Evolutionary conservation across 2,888 invertebrate genomes (phyloP), one percentile per base, ranked within the genome.

Genomic region (Lepidonotus clava): DNA sequence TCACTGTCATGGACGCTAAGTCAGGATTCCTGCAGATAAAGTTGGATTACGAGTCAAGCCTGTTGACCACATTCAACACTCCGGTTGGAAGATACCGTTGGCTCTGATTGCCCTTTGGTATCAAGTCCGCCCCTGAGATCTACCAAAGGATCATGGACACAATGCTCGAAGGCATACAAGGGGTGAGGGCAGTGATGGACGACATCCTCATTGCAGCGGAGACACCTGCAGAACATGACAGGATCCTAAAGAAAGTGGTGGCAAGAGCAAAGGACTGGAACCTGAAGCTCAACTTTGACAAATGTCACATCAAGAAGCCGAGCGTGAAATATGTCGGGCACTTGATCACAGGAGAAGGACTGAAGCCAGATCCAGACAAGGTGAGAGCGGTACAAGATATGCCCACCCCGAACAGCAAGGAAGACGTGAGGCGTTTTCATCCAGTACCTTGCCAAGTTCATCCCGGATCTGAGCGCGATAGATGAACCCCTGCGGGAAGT

Each of bases 31-130:
- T 88, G 56, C 90, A 90, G 85, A 90, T 91, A 0, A 88, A 87
- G 85, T 86, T 90, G 8, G 89, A 89, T 46, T 71, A 88, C 14
- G 85, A 88, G 67, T 89, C 89, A 5, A 89, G 88, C 0, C 87
- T 86, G 28, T 80, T 91, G 24, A 91, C 90, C 40, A 91, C 89
- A 0, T 90, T 91, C 80, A 90, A 90, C 67, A 90, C 90, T 0
- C 90, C 90, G 0, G 8, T 67, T 11, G 84, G 84, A 11, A 14
- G 80, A 61, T 86, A 11, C 61, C 1, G 86, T 21, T 86, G 77
- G 61, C 8, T 61, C 4, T 18, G 86, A 34, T 61, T 86, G 2
- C 86, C 86, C 0, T 86, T 86, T 40, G 86, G 86, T 4, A 34
- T 86, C 24, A 66, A 56, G 24, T 24, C 32, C 6, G 40, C 80